A percentile compares a stretch with the other conserved stretches of the same genome.
Conservation (phyloP, 2,888 invertebrate species). For the Pheosia tremula region DNA sequence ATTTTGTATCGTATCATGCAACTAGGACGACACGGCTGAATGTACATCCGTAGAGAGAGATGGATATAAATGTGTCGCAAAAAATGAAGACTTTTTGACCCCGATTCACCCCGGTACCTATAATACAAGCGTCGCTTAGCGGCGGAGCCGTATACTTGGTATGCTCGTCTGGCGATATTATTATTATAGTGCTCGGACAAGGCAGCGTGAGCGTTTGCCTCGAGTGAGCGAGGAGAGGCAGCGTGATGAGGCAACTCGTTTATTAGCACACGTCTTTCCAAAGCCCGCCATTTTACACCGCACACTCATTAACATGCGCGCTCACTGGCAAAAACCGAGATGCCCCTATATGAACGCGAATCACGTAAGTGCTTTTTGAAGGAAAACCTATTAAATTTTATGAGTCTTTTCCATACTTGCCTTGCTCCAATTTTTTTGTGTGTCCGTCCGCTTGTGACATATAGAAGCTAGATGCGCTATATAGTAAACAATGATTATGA, state of each 20-base stretch:
- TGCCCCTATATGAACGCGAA: conserved; percentile 63
- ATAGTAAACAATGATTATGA: no score
- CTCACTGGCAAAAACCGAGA: conserved; percentile 55
- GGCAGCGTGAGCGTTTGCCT: no score
- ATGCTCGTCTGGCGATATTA: no score
- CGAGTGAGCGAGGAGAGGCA: no score
- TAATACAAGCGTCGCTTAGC: no score
- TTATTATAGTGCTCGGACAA: no score
- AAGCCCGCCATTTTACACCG: conserved; percentile 51
- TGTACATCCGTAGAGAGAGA: neutral
- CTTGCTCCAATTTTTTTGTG: conserved; percentile 81
- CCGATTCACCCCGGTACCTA: no score
- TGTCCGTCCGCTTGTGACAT: conserved; percentile 34
- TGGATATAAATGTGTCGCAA: neutral
- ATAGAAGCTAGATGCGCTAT: conserved; percentile 50
- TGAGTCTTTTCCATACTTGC: conserved; percentile 79
- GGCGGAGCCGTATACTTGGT: no score
- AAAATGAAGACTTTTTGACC: neutral
- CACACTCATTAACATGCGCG: conserved; percentile 57
- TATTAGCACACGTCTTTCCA: no score
- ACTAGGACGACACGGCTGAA: neutral
- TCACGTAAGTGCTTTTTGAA: conserved; percentile 78
- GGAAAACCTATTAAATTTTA: conserved; percentile 83
- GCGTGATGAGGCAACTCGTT: no score
- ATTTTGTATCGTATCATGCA: conserved; percentile 15